Conservation (phyloP, 2,797 vertebrate species). For the Harpia harpyja region DNA sequence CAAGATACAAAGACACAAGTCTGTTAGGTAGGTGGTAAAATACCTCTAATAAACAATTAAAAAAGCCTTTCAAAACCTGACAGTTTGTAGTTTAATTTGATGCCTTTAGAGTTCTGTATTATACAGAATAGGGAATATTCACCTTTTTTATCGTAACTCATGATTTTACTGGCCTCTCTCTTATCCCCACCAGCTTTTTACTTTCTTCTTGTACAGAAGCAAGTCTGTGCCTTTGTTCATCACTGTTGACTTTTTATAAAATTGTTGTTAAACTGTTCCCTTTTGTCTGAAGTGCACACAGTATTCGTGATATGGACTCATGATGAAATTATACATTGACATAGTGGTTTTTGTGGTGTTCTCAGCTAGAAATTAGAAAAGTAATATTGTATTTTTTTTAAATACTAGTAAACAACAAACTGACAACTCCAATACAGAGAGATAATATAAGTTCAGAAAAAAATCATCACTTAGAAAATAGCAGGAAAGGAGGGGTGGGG, state of each 20-base stretch:
- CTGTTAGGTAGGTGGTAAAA: neutral
- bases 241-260: neutral
- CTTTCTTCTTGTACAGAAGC: neutral
- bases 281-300: neutral
- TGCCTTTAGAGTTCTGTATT: neutral
- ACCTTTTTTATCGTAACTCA: neutral
- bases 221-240: neutral
- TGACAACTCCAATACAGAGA: neutral
- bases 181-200: neutral
- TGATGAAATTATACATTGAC: neutral
- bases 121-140: neutral
- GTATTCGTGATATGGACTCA: neutral
- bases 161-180: neutral
- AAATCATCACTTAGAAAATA: neutral
- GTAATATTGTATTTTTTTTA: neutral
- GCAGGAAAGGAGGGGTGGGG: fast-evolving
- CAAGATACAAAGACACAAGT: neutral
- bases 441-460: neutral
- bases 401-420: neutral
- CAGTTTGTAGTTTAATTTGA: neutral
- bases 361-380: neutral
- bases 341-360: neutral
- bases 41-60: neutral
- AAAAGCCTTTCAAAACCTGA: neutral
- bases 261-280: neutral